Evolutionary conservation across 2,113 vertebrate genomes (phyloP).

Genomic region (Alethe diademata): DNA sequence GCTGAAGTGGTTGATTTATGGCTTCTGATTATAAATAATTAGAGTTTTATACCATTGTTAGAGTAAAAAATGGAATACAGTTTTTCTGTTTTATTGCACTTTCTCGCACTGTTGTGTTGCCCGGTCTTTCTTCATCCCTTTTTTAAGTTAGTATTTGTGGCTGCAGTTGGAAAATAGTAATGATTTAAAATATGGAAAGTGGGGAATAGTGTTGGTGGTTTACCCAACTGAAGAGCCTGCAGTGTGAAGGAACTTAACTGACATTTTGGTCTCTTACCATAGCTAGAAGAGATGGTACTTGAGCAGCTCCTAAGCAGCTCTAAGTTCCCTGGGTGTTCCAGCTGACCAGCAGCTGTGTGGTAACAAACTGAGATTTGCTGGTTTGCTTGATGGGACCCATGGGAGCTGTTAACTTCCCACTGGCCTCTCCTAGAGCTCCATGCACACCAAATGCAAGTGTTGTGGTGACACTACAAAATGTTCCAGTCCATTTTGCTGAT

Average conservation of each 20-base stretch:
- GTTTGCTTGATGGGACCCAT: background rate
- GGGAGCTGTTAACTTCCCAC: background rate
- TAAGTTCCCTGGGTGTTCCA: background rate
- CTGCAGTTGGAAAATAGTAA: background rate
- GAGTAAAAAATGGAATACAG: background rate
- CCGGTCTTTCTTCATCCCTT: background rate
- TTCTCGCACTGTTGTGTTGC: background rate
- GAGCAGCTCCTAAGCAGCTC: background rate
- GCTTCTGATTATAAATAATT: background rate
- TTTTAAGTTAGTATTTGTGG: background rate
- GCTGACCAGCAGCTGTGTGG: background rate
- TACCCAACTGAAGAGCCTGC: background rate
- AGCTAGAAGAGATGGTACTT: background rate
- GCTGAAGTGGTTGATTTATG: background rate
- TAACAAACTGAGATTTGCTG: background rate
- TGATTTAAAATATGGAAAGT: background rate
- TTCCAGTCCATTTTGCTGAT: background rate
- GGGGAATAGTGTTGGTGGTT: background rate
- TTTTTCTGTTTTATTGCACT: background rate
- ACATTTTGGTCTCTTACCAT: background rate
- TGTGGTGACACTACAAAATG: background rate
- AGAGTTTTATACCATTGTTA: background rate
- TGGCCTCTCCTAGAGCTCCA: background rate
- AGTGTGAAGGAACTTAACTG: background rate
- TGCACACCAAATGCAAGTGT: rapidly evolving